Percentiles rank a stretch among this genome's conserved stretches.
phyloP scores from a whole-genome alignment of 2,888 invertebrate species.

The Lepidonotus clava region DNA sequence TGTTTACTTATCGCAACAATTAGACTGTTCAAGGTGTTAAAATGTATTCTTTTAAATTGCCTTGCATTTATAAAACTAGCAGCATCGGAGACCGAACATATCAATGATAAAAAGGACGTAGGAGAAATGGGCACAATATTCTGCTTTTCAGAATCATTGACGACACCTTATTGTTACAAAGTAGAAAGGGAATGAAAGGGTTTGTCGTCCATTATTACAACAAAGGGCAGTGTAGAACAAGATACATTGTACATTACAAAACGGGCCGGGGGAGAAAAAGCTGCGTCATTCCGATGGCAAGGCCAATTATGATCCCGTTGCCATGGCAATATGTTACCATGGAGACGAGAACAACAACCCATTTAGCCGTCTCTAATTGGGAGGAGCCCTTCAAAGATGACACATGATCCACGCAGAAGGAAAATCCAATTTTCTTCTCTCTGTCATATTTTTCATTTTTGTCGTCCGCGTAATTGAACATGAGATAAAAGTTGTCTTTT shows the following conservation, averaged over 20 bases:
- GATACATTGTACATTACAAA: slow-evolving; percentile 21
- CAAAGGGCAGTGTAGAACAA: background rate
- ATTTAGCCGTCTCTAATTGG: slow-evolving; percentile 42
- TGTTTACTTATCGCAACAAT: too few relatives aligned
- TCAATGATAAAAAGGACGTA: too few relatives aligned
- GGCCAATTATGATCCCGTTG: slow-evolving; percentile 38
- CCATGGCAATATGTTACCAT: slow-evolving; percentile 39
- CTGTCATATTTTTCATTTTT: slow-evolving; percentile 51
- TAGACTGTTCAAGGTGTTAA: too few relatives aligned
- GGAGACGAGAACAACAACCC: slow-evolving; percentile 39
- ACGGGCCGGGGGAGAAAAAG: background rate
- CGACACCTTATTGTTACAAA: too few relatives aligned
- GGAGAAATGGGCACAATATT: too few relatives aligned
- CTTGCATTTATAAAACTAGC: too few relatives aligned
- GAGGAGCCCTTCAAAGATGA: slow-evolving; percentile 40
- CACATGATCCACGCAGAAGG: slow-evolving; percentile 27
- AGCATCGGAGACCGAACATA: too few relatives aligned
- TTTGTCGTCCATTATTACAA: background rate
- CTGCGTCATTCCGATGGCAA: slow-evolving; percentile 19
- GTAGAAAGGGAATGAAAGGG: too few relatives aligned
- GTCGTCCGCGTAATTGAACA: slow-evolving; percentile 42
- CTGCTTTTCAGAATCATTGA: too few relatives aligned
- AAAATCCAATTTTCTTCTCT: slow-evolving; percentile 51
- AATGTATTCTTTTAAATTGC: too few relatives aligned
- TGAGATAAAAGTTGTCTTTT: slow-evolving; percentile 48